These are phyloP conservation scores for Enteromius argenteus DNA, from an alignment of 2,797 vertebrate species.

Conservation along the genomic window DNA sequence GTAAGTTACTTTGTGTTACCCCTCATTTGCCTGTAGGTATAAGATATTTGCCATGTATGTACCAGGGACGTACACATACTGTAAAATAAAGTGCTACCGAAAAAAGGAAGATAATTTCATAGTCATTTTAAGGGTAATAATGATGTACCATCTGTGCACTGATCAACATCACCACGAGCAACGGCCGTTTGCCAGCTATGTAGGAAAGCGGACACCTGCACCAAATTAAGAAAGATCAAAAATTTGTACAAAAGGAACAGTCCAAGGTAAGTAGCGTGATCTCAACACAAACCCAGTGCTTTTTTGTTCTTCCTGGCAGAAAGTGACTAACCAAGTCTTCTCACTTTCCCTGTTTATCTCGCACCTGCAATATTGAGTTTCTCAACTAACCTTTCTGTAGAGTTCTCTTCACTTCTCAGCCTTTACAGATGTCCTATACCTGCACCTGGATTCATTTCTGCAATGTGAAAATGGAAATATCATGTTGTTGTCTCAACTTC, in stretches of 20 bases:
- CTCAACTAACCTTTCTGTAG: neutral
- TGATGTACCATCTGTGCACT: slow-evolving; percentile 12
- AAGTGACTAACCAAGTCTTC: slow-evolving; percentile 6
- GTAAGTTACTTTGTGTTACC: too few species aligned
- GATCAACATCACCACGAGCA: neutral
- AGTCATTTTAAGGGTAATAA: neutral
- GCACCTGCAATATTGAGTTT: neutral
- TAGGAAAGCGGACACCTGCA: neutral
- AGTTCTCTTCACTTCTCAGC: neutral
- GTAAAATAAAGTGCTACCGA: too few species aligned
- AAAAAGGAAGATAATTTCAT: neutral
- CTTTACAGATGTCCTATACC: neutral
- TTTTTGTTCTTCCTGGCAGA: neutral
- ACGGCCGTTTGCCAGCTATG: neutral
- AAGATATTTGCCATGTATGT: too few species aligned
- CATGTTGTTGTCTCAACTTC: neutral
- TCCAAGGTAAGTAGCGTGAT: neutral
- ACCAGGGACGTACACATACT: too few species aligned
- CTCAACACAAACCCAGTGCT: neutral
- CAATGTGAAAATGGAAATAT: slow-evolving; percentile 16
- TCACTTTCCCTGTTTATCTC: neutral
- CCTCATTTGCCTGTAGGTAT: too few species aligned
- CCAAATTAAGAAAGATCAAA: neutral
- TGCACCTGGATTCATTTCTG: slow-evolving; percentile 20
- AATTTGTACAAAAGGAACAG: neutral